Conservation (phyloP, 2,113 vertebrate species). For the Lepus timidus region DNA sequence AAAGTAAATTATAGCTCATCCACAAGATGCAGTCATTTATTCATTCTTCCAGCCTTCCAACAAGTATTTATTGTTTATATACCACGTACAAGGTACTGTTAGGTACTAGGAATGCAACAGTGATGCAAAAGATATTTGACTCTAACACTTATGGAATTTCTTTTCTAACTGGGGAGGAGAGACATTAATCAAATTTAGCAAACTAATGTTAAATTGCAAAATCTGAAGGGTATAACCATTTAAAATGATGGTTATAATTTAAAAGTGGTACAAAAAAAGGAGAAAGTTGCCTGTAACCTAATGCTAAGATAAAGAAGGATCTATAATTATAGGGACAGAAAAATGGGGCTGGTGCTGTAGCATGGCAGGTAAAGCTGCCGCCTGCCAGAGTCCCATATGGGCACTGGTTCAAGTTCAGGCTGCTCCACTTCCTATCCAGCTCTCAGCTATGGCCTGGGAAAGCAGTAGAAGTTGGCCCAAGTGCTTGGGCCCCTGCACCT, state of each 20-base stretch:
- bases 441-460: no score
- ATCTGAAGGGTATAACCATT: not conserved
- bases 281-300: not conserved
- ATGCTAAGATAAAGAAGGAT: constrained; percentile 14
- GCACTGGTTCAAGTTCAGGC: no score
- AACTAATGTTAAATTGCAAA: constrained; percentile 9
- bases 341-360: no score
- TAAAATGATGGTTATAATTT: constrained; percentile 62
- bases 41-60: constrained; percentile 25
- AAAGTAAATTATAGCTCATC: constrained; percentile 40
- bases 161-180: not conserved
- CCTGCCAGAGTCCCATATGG: no score
- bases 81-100: not conserved
- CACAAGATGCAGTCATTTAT: not conserved
- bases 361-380: no score
- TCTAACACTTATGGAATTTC: constrained; percentile 29
- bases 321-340: not conserved
- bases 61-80: constrained; percentile 49
- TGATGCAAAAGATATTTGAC: not conserved
- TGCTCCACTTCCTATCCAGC: no score
- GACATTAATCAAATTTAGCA: constrained; percentile 55
- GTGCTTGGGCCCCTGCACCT: no score
- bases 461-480: no score
- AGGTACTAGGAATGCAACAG: not conserved
- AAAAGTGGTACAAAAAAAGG: constrained; percentile 1